phyloP scores from a whole-genome alignment of 2,888 invertebrate genomes.

The Empis livida region DNA sequence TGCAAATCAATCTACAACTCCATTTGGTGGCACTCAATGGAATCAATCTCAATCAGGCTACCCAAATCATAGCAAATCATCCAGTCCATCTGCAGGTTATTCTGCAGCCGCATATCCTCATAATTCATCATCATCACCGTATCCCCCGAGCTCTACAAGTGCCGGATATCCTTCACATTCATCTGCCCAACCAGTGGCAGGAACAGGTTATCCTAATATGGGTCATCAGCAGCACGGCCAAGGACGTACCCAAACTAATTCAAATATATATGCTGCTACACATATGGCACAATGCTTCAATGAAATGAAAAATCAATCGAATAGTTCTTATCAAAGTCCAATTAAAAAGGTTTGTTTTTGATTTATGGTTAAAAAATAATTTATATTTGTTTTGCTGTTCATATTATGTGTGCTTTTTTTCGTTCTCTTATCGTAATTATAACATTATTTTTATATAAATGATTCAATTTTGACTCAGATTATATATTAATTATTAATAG shows the following conservation, averaged over 20 bases:
- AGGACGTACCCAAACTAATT: conserved; percentile 21
- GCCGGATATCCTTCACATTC: background rate
- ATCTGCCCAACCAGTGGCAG: background rate
- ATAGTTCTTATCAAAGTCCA: background rate
- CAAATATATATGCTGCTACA: conserved; percentile 18
- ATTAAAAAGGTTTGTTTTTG: conserved; percentile 29
- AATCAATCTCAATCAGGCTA: conserved; percentile 15
- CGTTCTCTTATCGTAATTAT: conserved; percentile 3
- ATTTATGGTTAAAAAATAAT: background rate
- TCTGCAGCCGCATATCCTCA: conserved; percentile 4
- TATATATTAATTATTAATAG: too few relatives aligned
- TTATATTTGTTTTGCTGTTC: too few relatives aligned
- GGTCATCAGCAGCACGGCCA: background rate
- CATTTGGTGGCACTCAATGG: too few relatives aligned
- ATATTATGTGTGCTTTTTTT: conserved; percentile 1
- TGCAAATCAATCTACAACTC: background rate
- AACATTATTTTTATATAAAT: background rate
- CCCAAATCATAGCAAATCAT: conserved; percentile 10
- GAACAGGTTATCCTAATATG: background rate
- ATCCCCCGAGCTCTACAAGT: conserved; percentile 3
- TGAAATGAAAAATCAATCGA: conserved; percentile 17
- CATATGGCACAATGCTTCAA: conserved; percentile 23
- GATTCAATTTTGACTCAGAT: too few relatives aligned
- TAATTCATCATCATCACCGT: background rate
- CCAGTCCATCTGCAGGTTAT: conserved; percentile 11